These are phyloP conservation scores for Colostygia pectinataria DNA, from an alignment of 2,888 invertebrate species.

Conservation along the genomic window DNA sequence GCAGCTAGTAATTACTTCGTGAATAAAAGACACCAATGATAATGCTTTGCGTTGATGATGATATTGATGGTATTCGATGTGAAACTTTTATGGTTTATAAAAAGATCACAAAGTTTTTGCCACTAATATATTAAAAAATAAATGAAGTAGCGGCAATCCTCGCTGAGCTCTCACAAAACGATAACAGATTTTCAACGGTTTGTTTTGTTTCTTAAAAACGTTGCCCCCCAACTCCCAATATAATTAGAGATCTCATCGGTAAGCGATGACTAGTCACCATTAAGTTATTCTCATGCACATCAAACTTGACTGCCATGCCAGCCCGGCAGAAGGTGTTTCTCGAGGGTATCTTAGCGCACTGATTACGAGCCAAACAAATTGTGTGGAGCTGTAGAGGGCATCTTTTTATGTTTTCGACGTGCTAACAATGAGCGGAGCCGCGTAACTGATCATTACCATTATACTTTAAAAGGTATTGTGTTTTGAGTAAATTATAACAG, in stretches of 20 bases:
- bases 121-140: constrained; percentile 54
- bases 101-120: constrained; percentile 52
- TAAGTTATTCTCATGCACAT: constrained; percentile 63
- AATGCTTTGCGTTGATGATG: too few species aligned
- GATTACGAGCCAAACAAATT: constrained; percentile 77
- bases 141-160: constrained; percentile 60
- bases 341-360: constrained; percentile 57
- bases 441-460: constrained; percentile 81
- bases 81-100: too few species aligned
- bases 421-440: constrained; percentile 75
- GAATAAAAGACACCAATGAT: constrained; percentile 22
- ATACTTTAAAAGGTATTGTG: constrained; percentile 80
- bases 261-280: constrained; percentile 75
- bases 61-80: neutral
- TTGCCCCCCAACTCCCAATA: constrained; percentile 60
- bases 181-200: constrained; percentile 75
- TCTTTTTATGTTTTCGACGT: constrained; percentile 74
- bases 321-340: constrained; percentile 54
- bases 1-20: constrained; percentile 23
- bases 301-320: constrained; percentile 54
- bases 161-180: constrained; percentile 69
- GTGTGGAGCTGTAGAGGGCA: constrained; percentile 57
- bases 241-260: constrained; percentile 72
- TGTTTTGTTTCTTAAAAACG: constrained; percentile 70
- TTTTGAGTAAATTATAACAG: constrained; percentile 83